A percentile compares a stretch with the other conserved stretches of the same genome.
Conservation (phyloP, 2,888 invertebrate species). For the Dimorphilus gyrociliatus region DNA sequence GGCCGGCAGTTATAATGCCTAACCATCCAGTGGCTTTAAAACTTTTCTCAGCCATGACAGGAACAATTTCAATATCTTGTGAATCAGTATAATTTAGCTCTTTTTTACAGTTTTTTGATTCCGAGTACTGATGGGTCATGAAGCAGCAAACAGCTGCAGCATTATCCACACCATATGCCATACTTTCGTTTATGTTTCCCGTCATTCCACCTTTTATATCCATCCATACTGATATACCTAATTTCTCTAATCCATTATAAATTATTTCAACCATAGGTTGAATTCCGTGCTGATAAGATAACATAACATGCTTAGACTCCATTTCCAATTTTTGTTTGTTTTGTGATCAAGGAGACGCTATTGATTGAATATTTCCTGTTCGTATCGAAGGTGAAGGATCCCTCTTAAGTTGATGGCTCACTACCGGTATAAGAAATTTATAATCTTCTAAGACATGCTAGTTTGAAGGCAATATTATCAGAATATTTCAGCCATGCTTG, state of each 20-base stretch:
- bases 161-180: slow-evolving; percentile 4
- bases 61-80: slow-evolving; percentile 4
- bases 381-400: no score
- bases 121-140: slow-evolving; percentile 5
- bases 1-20: slow-evolving; percentile 6
- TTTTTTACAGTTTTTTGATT: slow-evolving; percentile 7
- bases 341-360: no score
- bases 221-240: slow-evolving; percentile 5
- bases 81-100: slow-evolving; percentile 6
- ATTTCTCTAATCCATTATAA: slow-evolving; percentile 1
- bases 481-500: no score
- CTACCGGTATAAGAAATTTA: no score
- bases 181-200: slow-evolving; percentile 5
- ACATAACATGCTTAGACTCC: neutral
- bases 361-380: no score
- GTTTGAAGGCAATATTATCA: no score
- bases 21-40: slow-evolving; percentile 6
- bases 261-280: slow-evolving; percentile 3
- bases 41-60: slow-evolving; percentile 3
- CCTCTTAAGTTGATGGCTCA: no score
- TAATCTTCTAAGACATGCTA: no score
- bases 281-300: slow-evolving; percentile 5
- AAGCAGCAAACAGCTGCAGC: slow-evolving; percentile 4
- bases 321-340: no score
- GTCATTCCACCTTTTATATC: slow-evolving; percentile 5